A percentile compares a stretch with the other conserved stretches of the same genome.
Evolutionary conservation across 2,888 invertebrate species (phyloP).

Genomic region (Agonopterix arenella): DNA sequence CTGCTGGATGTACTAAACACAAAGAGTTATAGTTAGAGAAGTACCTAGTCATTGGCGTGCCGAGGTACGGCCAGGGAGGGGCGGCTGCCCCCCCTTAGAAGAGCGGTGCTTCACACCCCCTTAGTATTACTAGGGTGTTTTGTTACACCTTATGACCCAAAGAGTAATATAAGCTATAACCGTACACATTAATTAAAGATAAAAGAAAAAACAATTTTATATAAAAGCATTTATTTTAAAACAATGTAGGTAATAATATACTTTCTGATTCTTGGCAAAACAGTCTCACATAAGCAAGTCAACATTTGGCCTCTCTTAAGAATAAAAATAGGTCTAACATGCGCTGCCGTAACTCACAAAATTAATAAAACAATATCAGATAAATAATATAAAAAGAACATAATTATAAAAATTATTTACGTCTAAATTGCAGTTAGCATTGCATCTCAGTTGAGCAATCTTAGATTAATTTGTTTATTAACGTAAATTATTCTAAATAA

Average conservation of each 20-base stretch:
- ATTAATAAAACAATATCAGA: slow-evolving; percentile 63
- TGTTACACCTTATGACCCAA: too few species aligned
- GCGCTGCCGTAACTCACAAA: slow-evolving; percentile 75
- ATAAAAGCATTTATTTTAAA: slow-evolving; percentile 78
- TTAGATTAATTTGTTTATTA: slow-evolving; percentile 66
- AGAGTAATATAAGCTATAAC: too few species aligned
- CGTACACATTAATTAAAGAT: neutral
- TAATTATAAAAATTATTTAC: slow-evolving; percentile 62
- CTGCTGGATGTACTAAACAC: too few species aligned
- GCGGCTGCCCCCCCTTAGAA: too few species aligned
- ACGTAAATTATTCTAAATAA: slow-evolving; percentile 70
- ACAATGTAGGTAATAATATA: slow-evolving; percentile 77
- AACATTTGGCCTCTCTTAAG: slow-evolving; percentile 77
- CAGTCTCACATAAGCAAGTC: slow-evolving; percentile 78
- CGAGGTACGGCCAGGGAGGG: too few species aligned
- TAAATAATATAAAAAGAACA: slow-evolving; percentile 70
- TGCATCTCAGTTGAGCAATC: slow-evolving; percentile 74
- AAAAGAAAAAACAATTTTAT: slow-evolving; percentile 35
- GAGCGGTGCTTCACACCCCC: too few species aligned
- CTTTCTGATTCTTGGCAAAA: slow-evolving; percentile 78
- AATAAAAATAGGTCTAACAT: slow-evolving; percentile 73
- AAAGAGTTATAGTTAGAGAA: too few species aligned
- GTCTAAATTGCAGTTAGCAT: slow-evolving; percentile 70
- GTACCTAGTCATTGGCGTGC: too few species aligned
- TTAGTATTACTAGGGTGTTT: too few species aligned